Percentiles rank a stretch among this genome's conserved stretches.
Conservation (phyloP, 2,797 vertebrate genomes). For the Helostoma temminkii region DNA sequence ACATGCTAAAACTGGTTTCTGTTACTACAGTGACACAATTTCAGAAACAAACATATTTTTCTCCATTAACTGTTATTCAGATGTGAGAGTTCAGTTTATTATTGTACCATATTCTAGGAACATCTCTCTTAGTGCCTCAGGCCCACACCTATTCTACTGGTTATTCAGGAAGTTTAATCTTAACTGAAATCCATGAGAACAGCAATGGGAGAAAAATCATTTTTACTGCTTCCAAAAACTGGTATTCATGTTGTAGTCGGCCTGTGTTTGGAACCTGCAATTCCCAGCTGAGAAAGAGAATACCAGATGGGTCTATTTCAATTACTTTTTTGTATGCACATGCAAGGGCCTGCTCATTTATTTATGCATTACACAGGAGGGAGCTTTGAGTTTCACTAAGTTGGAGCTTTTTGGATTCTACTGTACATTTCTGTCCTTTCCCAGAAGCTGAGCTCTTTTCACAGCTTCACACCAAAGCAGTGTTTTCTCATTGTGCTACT, state of each 20-base stretch:
- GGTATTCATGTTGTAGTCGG: constrained; percentile 50
- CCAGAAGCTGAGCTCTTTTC: constrained; percentile 35
- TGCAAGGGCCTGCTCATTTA: constrained; percentile 66
- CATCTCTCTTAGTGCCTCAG: constrained; percentile 30
- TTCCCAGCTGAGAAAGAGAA: constrained; percentile 59
- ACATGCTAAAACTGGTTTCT: constrained; percentile 34
- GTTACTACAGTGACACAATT: constrained; percentile 38
- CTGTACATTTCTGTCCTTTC: constrained; percentile 33
- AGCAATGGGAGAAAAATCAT: constrained; percentile 33
- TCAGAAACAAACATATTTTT: constrained; percentile 4
- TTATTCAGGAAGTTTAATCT: constrained; percentile 56
- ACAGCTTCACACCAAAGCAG: constrained; percentile 45
- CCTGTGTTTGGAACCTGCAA: constrained; percentile 42
- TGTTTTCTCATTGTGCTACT: constrained; percentile 44
- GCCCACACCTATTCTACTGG: constrained; percentile 25
- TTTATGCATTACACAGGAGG: constrained; percentile 65
- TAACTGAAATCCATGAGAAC: constrained; percentile 36
- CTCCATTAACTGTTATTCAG: constrained; percentile 30
- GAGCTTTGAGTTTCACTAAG: constrained; percentile 47
- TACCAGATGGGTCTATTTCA: constrained; percentile 64
- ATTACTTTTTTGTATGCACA: constrained; percentile 59
- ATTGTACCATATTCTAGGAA: constrained; percentile 49
- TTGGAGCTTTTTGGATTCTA: constrained; percentile 53
- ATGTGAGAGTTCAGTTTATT: constrained; percentile 39
- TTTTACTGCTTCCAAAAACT: constrained; percentile 49